Evolutionary conservation across 92 coral and sea anemone genomes (phyloP).

Genomic region (Chrysogorgia sp.): DNA sequence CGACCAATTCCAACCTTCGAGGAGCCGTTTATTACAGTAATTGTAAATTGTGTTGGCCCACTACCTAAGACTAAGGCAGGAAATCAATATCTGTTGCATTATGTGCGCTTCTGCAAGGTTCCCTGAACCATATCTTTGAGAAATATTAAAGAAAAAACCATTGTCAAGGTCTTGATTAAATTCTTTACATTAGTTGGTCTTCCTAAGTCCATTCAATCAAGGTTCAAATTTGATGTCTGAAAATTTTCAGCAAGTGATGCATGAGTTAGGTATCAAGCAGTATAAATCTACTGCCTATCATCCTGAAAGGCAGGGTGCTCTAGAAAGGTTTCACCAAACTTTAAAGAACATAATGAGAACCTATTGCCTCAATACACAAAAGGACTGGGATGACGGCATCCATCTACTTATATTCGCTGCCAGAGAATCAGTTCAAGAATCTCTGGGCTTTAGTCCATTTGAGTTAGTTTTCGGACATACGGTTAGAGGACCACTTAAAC

Average conservation of each 20-base stretch:
- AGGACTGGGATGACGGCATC: slow-evolving; percentile 58
- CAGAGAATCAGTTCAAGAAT: slow-evolving; percentile 62
- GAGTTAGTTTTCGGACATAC: slow-evolving; percentile 62
- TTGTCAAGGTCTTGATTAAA: slow-evolving; percentile 58
- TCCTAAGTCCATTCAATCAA: slow-evolving; percentile 67
- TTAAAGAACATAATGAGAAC: slow-evolving; percentile 51
- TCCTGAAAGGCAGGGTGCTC: too few relatives aligned
- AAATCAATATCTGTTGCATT: slow-evolving; percentile 59
- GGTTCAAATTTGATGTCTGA: slow-evolving; percentile 73
- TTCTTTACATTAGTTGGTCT: slow-evolving; percentile 61
- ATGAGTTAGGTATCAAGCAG: slow-evolving; percentile 57
- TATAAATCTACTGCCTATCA: too few relatives aligned
- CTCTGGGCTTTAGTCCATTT: slow-evolving; percentile 65
- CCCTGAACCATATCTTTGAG: slow-evolving; percentile 59
- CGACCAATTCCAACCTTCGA: slow-evolving; percentile 58
- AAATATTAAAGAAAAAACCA: slow-evolving; percentile 63
- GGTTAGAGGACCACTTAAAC: slow-evolving; percentile 66
- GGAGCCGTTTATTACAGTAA: slow-evolving; percentile 61
- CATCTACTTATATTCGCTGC: slow-evolving; percentile 51
- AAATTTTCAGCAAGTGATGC: slow-evolving; percentile 71
- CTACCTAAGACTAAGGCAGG: slow-evolving; percentile 62
- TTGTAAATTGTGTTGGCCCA: slow-evolving; percentile 61
- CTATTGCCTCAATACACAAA: slow-evolving; percentile 48
- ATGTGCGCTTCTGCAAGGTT: too few relatives aligned
- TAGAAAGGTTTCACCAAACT: too few relatives aligned